phyloP scores from a whole-genome alignment of 2,113 vertebrate genomes.

The Hydrochoerus hydrochaeris region DNA sequence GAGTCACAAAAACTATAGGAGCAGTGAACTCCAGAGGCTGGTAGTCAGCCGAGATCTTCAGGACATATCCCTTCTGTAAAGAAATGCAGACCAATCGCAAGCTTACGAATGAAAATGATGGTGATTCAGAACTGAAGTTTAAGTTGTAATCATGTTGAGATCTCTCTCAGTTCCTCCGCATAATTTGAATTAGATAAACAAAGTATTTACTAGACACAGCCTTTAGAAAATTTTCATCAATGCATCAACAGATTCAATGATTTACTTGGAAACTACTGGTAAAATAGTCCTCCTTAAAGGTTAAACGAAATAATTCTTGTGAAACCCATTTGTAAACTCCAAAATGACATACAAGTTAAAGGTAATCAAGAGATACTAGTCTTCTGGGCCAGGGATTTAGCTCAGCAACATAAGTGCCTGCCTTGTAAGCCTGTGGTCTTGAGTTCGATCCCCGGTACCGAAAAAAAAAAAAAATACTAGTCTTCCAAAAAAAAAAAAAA shows the following conservation, averaged over 20 bases:
- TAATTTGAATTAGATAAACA: neutral
- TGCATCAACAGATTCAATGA: neutral
- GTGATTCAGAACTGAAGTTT: neutral
- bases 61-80: neutral
- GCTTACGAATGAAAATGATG: neutral
- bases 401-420: no score
- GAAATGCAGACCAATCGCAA: neutral
- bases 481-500: no score
- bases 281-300: neutral
- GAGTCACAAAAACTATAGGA: neutral
- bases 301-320: neutral
- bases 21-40: neutral
- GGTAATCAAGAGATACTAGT: neutral
- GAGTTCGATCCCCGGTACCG: no score
- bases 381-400: no score
- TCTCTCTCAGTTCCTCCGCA: neutral
- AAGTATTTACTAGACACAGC: neutral
- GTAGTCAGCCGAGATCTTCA: neutral
- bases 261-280: neutral
- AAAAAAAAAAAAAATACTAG: no score
- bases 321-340: slow-evolving; percentile 17
- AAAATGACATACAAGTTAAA: neutral
- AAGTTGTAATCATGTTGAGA: neutral
- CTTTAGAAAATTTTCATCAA: neutral
- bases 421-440: no score